phyloP scores from a whole-genome alignment of 2,113 vertebrate genomes.

The Carollia perspicillata region DNA sequence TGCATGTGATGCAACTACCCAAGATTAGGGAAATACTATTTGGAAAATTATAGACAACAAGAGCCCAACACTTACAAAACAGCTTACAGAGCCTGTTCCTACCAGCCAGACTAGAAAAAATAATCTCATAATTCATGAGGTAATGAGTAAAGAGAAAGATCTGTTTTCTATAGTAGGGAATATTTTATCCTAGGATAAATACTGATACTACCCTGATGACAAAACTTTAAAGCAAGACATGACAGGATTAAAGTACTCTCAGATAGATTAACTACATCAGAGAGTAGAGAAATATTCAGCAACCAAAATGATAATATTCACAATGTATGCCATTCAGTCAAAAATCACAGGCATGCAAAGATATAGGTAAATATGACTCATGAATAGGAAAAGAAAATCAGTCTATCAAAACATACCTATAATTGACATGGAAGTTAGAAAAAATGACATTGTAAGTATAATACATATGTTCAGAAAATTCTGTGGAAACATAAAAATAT shows the following conservation, averaged over 20 bases:
- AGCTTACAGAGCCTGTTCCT: not conserved
- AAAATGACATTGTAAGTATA: not conserved
- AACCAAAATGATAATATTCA: not conserved
- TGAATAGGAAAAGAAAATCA: not conserved
- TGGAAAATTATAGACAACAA: not conserved
- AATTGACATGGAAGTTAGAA: not conserved
- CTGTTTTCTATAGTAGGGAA: not conserved
- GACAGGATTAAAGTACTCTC: not conserved
- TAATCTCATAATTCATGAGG: not conserved
- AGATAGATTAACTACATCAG: not conserved
- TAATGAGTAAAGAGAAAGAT: not conserved
- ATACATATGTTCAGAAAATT: not conserved
- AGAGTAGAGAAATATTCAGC: not conserved
- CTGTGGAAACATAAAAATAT: not conserved
- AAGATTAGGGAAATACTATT: not conserved
- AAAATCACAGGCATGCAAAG: not conserved
- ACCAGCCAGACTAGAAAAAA: not conserved
- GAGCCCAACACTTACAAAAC: not conserved
- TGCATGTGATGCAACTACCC: not conserved
- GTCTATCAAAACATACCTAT: not conserved
- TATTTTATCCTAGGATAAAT: not conserved
- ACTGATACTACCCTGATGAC: not conserved
- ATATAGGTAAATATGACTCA: not conserved
- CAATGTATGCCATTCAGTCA: not conserved
- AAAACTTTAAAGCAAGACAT: not conserved